Evolutionary conservation across 2,797 vertebrate genomes (phyloP).

Genomic region (Prunella strophiata): DNA sequence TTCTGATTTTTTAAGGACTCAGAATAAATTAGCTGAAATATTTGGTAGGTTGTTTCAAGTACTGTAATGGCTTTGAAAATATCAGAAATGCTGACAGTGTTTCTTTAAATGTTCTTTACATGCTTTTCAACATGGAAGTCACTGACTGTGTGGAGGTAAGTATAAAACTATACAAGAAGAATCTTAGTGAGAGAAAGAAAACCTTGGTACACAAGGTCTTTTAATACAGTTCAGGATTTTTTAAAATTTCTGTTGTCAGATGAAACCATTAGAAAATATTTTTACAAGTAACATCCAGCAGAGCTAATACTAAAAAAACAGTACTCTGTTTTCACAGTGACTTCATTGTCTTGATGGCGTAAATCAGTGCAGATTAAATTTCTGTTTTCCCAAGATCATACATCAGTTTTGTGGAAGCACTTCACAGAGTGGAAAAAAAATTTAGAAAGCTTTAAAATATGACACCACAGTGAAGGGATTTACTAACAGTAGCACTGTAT

Average conservation of each 20-base stretch:
- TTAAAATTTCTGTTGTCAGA: not conserved
- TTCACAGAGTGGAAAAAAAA: not conserved
- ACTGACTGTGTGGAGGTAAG: not conserved
- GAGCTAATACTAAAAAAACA: not conserved
- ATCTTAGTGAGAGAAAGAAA: not conserved
- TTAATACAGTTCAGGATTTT: not conserved
- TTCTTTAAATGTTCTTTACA: not conserved
- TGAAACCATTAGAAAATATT: constrained; percentile 25
- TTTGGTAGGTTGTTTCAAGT: not conserved
- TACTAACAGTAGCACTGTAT: not conserved
- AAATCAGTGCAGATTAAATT: not conserved
- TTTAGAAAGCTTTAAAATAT: not conserved
- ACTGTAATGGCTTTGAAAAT: not conserved
- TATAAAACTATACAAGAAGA: not conserved
- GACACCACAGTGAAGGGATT: not conserved
- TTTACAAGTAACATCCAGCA: not conserved
- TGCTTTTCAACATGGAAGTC: not conserved
- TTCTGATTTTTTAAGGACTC: not conserved
- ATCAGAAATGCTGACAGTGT: not conserved
- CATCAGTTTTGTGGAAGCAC: not conserved
- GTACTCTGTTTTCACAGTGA: not conserved
- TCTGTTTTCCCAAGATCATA: not conserved
- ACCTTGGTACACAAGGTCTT: not conserved
- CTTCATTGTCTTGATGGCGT: not conserved
- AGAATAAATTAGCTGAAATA: not conserved